These are phyloP conservation scores for Ennomos quercinarius DNA, from an alignment of 2,888 invertebrate genomes.

Conservation along the genomic window DNA sequence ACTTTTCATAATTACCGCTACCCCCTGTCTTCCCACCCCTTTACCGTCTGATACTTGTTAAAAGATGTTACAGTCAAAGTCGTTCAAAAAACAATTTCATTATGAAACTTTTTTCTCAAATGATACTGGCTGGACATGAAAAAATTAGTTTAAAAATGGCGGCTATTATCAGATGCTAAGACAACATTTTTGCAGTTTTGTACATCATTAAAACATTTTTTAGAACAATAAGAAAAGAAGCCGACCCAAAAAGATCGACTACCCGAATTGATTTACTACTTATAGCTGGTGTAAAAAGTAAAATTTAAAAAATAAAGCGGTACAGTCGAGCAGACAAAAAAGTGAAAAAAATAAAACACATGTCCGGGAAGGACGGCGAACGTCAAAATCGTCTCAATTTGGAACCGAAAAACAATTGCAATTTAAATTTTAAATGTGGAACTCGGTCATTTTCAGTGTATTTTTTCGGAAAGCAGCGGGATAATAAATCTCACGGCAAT, in stretches of 20 bases:
- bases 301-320: constrained; percentile 53
- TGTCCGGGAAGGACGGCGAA: constrained; percentile 68
- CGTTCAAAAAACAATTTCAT: constrained; percentile 61
- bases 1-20: constrained; percentile 83
- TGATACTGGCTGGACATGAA: constrained; percentile 9
- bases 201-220: constrained; percentile 72
- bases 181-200: constrained; percentile 51
- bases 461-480: constrained; percentile 76
- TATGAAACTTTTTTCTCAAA: constrained; percentile 38
- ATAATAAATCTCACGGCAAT: constrained; percentile 82
- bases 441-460: constrained; percentile 75
- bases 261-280: constrained; percentile 76
- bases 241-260: constrained; percentile 52
- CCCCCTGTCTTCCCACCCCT: constrained; percentile 47
- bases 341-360: constrained; percentile 58
- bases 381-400: constrained; percentile 84
- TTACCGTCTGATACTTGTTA: constrained; percentile 60
- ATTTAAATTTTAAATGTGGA: constrained; percentile 81
- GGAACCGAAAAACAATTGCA: constrained; percentile 76
- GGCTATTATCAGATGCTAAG: constrained; percentile 31
- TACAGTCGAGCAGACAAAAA: constrained; percentile 47
- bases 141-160: background rate
- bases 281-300: constrained; percentile 42
- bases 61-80: constrained; percentile 74
- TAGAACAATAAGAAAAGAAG: constrained; percentile 56